Evolutionary conservation across 2,888 invertebrate species (phyloP).

Genomic region (Charanyca ferruginea): DNA sequence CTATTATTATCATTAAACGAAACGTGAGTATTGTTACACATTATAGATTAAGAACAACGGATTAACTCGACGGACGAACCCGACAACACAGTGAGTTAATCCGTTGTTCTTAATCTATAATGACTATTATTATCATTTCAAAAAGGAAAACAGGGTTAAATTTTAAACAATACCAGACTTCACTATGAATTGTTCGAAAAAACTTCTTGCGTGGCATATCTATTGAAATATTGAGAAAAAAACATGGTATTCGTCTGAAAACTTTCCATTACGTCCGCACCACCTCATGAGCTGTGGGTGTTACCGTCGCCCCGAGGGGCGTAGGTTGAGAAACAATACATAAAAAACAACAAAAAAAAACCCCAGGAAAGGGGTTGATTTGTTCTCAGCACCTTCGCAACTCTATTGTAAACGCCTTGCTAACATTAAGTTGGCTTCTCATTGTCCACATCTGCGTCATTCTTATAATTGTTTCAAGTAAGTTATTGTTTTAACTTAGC

Average conservation of each 20-base stretch:
- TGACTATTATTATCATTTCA: too few relatives aligned
- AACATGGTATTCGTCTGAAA: not conserved
- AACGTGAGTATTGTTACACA: too few relatives aligned
- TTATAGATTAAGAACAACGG: too few relatives aligned
- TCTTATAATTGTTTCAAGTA: conserved; percentile 30
- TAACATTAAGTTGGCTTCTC: conserved; percentile 16
- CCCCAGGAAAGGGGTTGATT: conserved; percentile 6
- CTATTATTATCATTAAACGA: too few relatives aligned
- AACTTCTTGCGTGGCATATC: too few relatives aligned
- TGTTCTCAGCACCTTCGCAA: conserved; percentile 16
- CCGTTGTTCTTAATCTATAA: too few relatives aligned
- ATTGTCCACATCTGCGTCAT: conserved; percentile 28
- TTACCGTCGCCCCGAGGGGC: conserved; percentile 1
- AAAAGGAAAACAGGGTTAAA: too few relatives aligned
- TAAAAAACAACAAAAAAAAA: not conserved
- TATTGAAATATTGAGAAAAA: too few relatives aligned
- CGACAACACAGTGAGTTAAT: too few relatives aligned
- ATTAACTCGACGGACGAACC: too few relatives aligned
- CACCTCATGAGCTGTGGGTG: conserved; percentile 5
- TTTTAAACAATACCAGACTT: too few relatives aligned
- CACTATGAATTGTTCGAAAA: too few relatives aligned
- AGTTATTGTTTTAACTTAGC: conserved; percentile 7
- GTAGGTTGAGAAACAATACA: conserved; percentile 14
- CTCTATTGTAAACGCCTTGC: conserved; percentile 11
- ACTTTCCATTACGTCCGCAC: conserved; percentile 1